Evolutionary conservation across 2,888 invertebrate species (phyloP), one percentile per base, ranked within the genome.

Genomic region (Hesperia comma): DNA sequence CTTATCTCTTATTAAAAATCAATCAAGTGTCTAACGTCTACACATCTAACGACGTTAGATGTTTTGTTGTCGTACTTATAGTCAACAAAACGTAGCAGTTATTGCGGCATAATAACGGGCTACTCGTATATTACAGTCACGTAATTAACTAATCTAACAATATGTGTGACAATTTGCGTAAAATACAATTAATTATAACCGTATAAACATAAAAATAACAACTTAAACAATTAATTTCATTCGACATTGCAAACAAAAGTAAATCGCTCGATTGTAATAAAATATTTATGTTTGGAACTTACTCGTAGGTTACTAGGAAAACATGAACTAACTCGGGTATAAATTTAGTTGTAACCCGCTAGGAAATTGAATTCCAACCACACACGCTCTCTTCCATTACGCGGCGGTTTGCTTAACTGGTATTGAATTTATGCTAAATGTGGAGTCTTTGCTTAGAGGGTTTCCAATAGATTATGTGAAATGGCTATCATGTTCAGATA

Each of bases 341-440:
- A 78, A 79, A 80, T 79, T 78, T 75, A 78, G 77, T 74, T 76
- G 72, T 74, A 75, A 75, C 77, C 74, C 75, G 73, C 75, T 77
- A 75, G 83, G 82, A 83, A 83, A 83, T 82, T 80, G 81, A 79
- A 81, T 80, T 75, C 74, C 66, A 75, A 79, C 81, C 80, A 77
- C 79, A 78, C 71, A 75, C 68, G 74, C 67, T 71, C 68, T 73
- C 68, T 72, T 67, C 72, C 71, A 72, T 75, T 74, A 74, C 72
- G 74, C 68, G 26, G 58, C 53, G 57, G 57, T 71, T 70, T 73
- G 73, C 74, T 76, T 73, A 72, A 75, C 71, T 72, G 68, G 61
- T 74, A 73, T 74, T 71, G 74, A 73, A 76, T 75, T 73, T 71
- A 71, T 70, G 69, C 68, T 69, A 46, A 62, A 68, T 58, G 17